phyloP scores from a whole-genome alignment of 2,888 invertebrate species.

The Fragum whitleyi region DNA sequence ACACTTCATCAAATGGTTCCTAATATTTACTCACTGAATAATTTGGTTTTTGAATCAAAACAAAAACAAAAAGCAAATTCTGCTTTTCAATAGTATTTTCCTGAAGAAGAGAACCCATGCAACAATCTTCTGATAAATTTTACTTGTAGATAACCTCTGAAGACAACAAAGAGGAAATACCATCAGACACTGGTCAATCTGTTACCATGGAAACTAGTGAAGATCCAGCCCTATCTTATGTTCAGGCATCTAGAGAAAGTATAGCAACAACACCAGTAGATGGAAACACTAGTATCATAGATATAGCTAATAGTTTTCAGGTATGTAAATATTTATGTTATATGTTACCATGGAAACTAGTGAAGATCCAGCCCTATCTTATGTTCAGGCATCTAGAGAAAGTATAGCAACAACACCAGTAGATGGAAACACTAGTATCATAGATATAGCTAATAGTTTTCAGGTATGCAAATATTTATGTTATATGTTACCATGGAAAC shows the following conservation, averaged over 20 bases:
- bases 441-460: conserved; percentile 83
- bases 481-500: no score
- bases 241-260: conserved; percentile 71
- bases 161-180: neutral
- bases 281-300: conserved; percentile 75
- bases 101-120: no score
- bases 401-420: conserved; percentile 83
- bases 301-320: conserved; percentile 82
- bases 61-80: no score
- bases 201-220: neutral
- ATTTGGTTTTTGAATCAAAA: no score
- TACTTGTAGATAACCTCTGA: no score
- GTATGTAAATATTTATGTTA: conserved; percentile 60
- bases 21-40: no score
- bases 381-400: conserved; percentile 72
- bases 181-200: conserved; percentile 3
- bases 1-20: no score
- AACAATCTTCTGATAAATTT: no score
- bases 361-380: conserved; percentile 59
- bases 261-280: conserved; percentile 83
- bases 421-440: conserved; percentile 70
- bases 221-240: conserved; percentile 67
- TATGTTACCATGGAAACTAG: no score
- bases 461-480: conserved; percentile 68
- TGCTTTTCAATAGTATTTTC: no score